These are phyloP conservation scores for Strongylocentrotus purpuratus DNA, from an alignment of 35 echinoderm and acorn worm genomes.

Conservation along the genomic window DNA sequence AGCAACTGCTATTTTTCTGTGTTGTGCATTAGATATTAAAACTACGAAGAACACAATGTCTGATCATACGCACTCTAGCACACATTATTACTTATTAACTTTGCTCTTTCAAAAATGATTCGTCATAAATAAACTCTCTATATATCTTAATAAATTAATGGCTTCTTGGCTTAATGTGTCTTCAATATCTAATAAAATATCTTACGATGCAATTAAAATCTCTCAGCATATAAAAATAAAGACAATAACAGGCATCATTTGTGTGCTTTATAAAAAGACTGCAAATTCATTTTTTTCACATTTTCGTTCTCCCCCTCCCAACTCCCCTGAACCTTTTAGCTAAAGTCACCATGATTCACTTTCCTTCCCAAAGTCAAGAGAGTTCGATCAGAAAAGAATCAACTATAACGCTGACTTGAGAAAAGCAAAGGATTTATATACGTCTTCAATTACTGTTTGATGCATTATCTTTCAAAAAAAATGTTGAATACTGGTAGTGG, in stretches of 20 bases:
- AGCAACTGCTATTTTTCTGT: background rate
- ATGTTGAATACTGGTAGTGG: background rate
- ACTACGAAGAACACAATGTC: background rate
- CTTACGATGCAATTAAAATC: background rate
- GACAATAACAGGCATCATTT: background rate
- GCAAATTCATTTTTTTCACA: background rate
- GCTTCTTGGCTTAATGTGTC: background rate
- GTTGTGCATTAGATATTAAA: background rate
- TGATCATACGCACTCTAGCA: background rate
- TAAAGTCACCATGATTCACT: background rate
- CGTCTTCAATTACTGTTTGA: background rate
- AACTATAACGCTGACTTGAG: background rate
- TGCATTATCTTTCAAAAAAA: background rate
- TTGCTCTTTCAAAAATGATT: background rate
- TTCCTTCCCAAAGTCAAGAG: background rate
- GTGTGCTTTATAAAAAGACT: slow-evolving; percentile 1
- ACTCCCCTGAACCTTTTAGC: background rate
- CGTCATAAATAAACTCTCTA: slow-evolving; percentile 4
- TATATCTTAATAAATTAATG: background rate
- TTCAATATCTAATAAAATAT: background rate
- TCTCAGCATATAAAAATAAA: slow-evolving; percentile 1
- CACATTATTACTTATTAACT: background rate
- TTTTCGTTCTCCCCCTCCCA: background rate
- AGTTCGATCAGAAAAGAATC: background rate
- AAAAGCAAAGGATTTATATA: no score